A percentile compares a stretch with the other conserved stretches of the same genome.
phyloP scores from a whole-genome alignment of 2,797 vertebrate genomes.

The Fistularia tabacaria region DNA sequence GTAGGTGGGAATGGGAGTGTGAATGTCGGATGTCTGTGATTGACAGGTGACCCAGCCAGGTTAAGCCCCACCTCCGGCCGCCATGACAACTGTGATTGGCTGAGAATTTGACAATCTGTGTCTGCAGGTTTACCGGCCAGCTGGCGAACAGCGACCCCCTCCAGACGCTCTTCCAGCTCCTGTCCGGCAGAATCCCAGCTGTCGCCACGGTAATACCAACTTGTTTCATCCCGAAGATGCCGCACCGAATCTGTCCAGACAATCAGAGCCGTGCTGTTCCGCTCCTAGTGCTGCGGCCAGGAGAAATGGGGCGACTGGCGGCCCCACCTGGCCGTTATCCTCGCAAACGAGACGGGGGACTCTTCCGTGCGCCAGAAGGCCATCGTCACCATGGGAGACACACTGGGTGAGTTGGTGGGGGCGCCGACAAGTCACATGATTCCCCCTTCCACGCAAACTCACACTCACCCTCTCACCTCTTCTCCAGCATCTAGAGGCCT shows the following conservation, averaged over 20 bases:
- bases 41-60: too few species aligned
- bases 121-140: constrained; percentile 85
- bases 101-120: neutral
- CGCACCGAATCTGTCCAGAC: neutral
- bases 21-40: too few species aligned
- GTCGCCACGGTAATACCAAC: constrained; percentile 75
- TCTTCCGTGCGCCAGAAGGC: constrained; percentile 67
- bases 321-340: constrained; percentile 85
- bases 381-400: constrained; percentile 85
- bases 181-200: constrained; percentile 84
- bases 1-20: too few species aligned
- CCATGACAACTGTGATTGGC: too few species aligned
- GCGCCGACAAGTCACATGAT: neutral
- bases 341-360: constrained; percentile 84
- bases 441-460: too few species aligned
- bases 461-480: neutral
- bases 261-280: constrained; percentile 10
- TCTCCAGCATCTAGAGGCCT: constrained; percentile 81
- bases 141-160: constrained; percentile 82
- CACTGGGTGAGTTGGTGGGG: constrained; percentile 73
- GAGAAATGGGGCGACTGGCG: constrained; percentile 88
- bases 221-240: neutral
- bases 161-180: constrained; percentile 90
- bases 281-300: constrained; percentile 65
- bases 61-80: too few species aligned